Conservation (phyloP, 2,113 vertebrate species). For the Fulmarus glacialis region DNA sequence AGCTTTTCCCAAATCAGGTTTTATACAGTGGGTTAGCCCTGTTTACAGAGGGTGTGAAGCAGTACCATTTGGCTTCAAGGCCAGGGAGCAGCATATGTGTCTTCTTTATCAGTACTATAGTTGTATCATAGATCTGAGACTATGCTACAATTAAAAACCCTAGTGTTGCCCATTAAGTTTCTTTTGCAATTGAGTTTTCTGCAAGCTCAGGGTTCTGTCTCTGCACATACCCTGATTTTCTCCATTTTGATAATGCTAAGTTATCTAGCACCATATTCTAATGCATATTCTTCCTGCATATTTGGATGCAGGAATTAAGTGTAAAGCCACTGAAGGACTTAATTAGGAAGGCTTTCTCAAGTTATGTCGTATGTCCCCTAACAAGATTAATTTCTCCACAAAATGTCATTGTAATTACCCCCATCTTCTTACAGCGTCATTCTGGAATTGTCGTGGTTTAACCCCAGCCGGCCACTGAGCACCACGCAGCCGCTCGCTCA, state of each 20-base stretch:
- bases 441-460: too few species aligned
- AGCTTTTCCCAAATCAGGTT: not conserved
- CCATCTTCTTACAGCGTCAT: not conserved
- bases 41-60: not conserved
- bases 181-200: not conserved
- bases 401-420: not conserved
- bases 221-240: not conserved
- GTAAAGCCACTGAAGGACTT: not conserved
- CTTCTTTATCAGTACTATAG: not conserved
- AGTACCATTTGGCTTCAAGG: not conserved
- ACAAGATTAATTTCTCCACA: not conserved
- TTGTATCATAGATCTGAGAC: not conserved
- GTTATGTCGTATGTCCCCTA: not conserved
- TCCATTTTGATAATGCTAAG: not conserved
- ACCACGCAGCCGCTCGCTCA: too few species aligned
- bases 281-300: not conserved
- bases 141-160: not conserved
- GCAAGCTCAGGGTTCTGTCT: not conserved
- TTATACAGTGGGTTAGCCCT: not conserved
- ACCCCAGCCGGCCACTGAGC: too few species aligned
- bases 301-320: not conserved
- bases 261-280: not conserved
- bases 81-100: accelerated
- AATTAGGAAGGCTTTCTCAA: not conserved
- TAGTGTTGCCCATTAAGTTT: not conserved